Conservation (phyloP, 92 coral and sea anemone species). For the Zoanthus sociatus region DNA sequence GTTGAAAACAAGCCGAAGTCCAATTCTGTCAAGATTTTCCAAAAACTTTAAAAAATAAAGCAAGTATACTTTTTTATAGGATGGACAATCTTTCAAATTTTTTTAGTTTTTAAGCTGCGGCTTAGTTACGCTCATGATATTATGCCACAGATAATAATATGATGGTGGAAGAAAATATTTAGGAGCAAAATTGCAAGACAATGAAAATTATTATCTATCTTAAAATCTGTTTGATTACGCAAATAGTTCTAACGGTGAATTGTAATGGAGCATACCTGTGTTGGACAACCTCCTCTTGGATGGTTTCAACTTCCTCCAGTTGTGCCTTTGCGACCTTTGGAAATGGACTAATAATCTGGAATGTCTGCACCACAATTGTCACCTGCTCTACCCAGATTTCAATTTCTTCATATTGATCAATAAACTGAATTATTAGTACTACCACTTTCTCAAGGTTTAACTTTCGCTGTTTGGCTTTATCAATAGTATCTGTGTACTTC, state of each 20-base stretch:
- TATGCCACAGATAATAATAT: too few relatives aligned
- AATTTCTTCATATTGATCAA: conserved; percentile 84
- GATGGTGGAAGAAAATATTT: too few relatives aligned
- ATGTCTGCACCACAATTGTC: conserved; percentile 75
- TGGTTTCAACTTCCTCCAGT: conserved; percentile 82
- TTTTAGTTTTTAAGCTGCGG: too few relatives aligned
- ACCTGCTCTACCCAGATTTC: conserved; percentile 85
- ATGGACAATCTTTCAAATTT: too few relatives aligned
- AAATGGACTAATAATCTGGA: conserved; percentile 73
- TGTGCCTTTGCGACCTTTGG: conserved; percentile 82
- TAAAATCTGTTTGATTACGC: too few relatives aligned
- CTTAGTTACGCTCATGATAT: too few relatives aligned
- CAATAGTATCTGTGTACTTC: conserved; percentile 59
- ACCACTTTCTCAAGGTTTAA: conserved; percentile 72
- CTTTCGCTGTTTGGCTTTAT: conserved; percentile 76
- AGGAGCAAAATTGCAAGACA: too few relatives aligned
- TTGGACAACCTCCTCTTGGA: conserved; percentile 78
- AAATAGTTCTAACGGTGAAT: not conserved
- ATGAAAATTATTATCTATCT: too few relatives aligned
- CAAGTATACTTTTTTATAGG: too few relatives aligned
- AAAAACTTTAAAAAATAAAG: too few relatives aligned
- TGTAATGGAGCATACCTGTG: conserved; percentile 49
- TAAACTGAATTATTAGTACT: conserved; percentile 77
- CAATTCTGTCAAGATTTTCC: too few relatives aligned
- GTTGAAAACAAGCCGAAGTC: too few relatives aligned